phyloP scores from a whole-genome alignment of 1,140 invertebrate genomes.

The Drepana arcuata region DNA sequence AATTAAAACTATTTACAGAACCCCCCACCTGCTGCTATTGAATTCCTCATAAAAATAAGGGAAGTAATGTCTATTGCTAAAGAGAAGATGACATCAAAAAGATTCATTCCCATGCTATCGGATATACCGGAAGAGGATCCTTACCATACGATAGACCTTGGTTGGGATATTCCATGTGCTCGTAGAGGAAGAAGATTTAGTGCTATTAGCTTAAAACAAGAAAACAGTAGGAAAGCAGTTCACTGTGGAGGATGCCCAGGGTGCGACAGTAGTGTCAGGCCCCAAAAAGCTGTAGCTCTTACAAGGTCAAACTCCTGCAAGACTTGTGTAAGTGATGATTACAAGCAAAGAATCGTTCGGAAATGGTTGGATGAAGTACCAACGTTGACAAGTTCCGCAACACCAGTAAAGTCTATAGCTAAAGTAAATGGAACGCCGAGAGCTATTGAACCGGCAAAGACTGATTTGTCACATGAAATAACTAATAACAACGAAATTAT shows the following conservation, averaged over 20 bases:
- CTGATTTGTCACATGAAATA: constrained; percentile 28
- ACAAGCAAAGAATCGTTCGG: constrained; percentile 65
- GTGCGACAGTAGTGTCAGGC: constrained; percentile 65
- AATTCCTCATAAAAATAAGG: constrained; percentile 88
- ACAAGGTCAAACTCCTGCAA: constrained; percentile 68
- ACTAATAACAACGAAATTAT: constrained; percentile 19
- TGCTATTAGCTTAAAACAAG: constrained; percentile 70
- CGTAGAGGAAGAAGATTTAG: constrained; percentile 55
- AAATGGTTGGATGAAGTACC: constrained; percentile 86
- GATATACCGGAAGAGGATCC: constrained; percentile 86
- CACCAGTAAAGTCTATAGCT: constrained; percentile 34
- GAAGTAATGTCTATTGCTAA: constrained; percentile 91
- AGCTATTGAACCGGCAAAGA: constrained; percentile 43
- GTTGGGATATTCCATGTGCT: constrained; percentile 61
- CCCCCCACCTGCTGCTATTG: constrained; percentile 87
- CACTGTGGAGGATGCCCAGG: constrained; percentile 78
- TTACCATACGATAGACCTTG: constrained; percentile 59
- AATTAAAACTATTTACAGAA: too few species aligned
- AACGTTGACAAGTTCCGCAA: constrained; percentile 27
- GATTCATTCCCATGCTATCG: constrained; percentile 84
- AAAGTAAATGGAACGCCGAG: constrained; percentile 61
- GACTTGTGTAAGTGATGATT: constrained; percentile 70
- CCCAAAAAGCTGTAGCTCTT: constrained; percentile 34
- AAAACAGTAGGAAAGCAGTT: constrained; percentile 68
- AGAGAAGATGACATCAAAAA: constrained; percentile 87